Evolutionary conservation across 2,113 vertebrate genomes (phyloP).

Genomic region (Pangasianodon gigas): DNA sequence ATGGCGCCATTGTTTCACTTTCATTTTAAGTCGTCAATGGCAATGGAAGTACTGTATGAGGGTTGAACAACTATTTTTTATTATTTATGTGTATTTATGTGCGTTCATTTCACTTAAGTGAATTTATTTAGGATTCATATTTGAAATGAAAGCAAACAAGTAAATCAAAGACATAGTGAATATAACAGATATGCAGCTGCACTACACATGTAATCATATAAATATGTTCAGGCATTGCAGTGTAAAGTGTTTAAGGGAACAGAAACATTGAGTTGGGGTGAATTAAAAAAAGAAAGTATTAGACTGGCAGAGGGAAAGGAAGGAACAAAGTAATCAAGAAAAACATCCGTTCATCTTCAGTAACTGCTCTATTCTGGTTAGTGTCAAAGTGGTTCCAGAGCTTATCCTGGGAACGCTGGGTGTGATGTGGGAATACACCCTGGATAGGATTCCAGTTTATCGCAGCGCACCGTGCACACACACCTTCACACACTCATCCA

Average conservation of each 20-base stretch:
- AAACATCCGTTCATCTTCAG: neutral
- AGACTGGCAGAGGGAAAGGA: neutral
- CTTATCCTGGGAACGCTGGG: neutral
- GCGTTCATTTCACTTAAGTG: neutral
- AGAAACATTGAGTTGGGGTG: neutral
- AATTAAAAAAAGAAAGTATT: neutral
- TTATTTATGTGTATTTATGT: neutral
- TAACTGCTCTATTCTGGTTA: neutral
- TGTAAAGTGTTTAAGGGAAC: neutral
- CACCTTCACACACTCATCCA: neutral
- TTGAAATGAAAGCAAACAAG: neutral
- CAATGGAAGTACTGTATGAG: neutral
- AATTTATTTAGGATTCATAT: neutral
- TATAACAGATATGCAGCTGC: neutral
- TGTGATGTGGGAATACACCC: neutral
- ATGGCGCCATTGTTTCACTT: neutral
- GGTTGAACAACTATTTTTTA: neutral
- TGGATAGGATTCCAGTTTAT: neutral
- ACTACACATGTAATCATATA: neutral
- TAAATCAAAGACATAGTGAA: neutral
- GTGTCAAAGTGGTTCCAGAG: neutral
- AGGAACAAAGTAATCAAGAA: neutral
- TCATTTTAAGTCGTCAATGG: neutral
- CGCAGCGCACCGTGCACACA: neutral
- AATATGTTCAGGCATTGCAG: neutral